These are phyloP conservation scores for Seira ritae DNA, from an alignment of 2,888 invertebrate genomes.

Conservation along the genomic window DNA sequence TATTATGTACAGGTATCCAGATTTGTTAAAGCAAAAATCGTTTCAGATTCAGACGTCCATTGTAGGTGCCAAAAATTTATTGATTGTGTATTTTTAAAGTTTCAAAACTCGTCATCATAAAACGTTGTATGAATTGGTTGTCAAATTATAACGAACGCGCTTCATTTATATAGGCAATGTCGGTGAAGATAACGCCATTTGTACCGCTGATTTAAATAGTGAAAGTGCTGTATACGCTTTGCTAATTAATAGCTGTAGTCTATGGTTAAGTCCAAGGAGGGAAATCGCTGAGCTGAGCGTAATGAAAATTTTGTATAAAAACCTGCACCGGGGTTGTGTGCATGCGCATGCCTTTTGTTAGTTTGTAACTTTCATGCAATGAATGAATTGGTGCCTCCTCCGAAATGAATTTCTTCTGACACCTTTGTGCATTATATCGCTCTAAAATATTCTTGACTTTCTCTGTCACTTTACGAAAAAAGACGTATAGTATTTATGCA, in stretches of 20 bases:
- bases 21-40: neutral
- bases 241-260: neutral
- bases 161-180: neutral
- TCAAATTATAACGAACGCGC: neutral
- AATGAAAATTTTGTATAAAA: neutral
- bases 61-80: constrained; percentile 17
- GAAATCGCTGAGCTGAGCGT: neutral
- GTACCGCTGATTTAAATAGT: neutral
- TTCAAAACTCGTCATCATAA: too few species aligned
- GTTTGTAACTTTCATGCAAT: too few species aligned
- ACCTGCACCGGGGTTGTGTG: neutral
- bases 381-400: too few species aligned
- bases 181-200: neutral
- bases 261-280: neutral
- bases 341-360: too few species aligned
- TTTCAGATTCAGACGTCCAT: constrained; percentile 2
- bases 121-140: too few species aligned
- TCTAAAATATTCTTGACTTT: neutral
- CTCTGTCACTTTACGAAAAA: neutral
- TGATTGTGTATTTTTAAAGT: neutral
- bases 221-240: constrained; percentile 1
- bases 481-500: neutral
- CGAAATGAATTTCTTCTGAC: neutral
- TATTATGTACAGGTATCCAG: neutral
- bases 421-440: neutral